These are phyloP conservation scores for Sus scrofa DNA, from an alignment of 2,113 vertebrate species.

Conservation along the genomic window T2T-Sscrofa CM000820.6:10640001-10640500, in stretches of 20 bases:
- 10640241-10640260: conserved; percentile 47
- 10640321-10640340: conserved; percentile 45
- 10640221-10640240: not conserved
- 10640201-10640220: conserved; percentile 5
- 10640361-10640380: conserved; percentile 40
- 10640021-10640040: not conserved
- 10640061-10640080: not conserved
- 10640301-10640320: not conserved
- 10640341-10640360: conserved; percentile 51
- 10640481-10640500: not conserved
- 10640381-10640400: not conserved
- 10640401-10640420: conserved; percentile 53
- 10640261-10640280: conserved; percentile 10
- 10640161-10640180: not conserved
- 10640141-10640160: not conserved
- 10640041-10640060: not conserved
- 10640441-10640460: conserved; percentile 27
- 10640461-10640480: conserved; percentile 29
- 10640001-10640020: not conserved
- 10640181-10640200: not conserved
- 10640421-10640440: conserved; percentile 47
- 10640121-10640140: not conserved
- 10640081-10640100: not conserved
- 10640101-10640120: not conserved
- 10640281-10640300: conserved; percentile 18